Evolutionary conservation across 2,888 invertebrate species (phyloP), one percentile per base, ranked within the genome.

Genomic region (Uropetala carovei): DNA sequence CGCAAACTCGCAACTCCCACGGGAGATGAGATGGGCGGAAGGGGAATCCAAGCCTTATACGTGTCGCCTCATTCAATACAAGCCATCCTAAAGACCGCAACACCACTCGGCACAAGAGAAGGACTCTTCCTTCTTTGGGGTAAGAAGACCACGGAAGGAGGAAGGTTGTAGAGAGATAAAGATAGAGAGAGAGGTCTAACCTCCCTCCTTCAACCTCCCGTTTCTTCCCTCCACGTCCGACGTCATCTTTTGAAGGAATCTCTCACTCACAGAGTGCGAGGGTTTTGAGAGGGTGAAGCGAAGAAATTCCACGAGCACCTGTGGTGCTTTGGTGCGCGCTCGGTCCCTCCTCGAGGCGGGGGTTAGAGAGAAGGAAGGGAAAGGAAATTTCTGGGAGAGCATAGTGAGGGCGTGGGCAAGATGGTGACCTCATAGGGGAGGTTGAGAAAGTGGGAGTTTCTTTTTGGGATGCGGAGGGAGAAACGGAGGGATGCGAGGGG

Each of bases 211-310:
- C 64, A 22, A 14, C 10, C n/a, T 18, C 59, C 58, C n/a, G n/a
- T 22, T 86, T 27, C 60, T 58, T 14, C 60, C 16, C 14, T 86
- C 86, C 86, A 22, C 59, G 64, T 9, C 89, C 64, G 11, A 14
- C 86, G 86, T 86, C 86, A 43, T 64, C 89, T 86, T 86, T 86
- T 86, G 86, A 89, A 89, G 89, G 89, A 89, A 89, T 89, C 89
- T 89, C 85, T 85, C 85, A 16, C 85, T n/a, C 22, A 58, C 56
- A 10, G 85, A 85, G 85, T 9, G 60, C 82, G 43, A 4, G 83
- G 56, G 82, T 8, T n/a, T 27, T 27, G 43, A 83, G 56, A 30
- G 30, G 83, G n/a, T 83, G 57, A 56, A 57, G 18, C 18, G 83
- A 9, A 27, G 64, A n/a, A 64, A 89, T 89, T 89, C 89, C 89